Base-by-base conservation (phyloP, 2,113 vertebrate genomes). In the Crotalus horridus region DNA sequence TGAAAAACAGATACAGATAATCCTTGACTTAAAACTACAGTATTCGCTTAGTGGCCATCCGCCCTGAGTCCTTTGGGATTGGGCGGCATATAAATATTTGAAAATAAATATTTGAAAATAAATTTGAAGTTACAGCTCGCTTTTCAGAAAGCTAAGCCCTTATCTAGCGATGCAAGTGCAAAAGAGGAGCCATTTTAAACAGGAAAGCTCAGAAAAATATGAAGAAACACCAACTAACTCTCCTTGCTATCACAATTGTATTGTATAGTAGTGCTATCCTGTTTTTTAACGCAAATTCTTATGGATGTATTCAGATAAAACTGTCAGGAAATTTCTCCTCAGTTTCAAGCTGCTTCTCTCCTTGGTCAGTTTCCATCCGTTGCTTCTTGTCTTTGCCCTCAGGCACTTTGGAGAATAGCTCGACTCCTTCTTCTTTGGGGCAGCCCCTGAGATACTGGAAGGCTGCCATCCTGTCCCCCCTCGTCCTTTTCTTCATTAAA, bases 301-400 rank as follows among this genome's bases (percentile, higher is more conserved):
- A 33, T 6, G 64, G n/a, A 69, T 15, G 29, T 69, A n/a, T n/a
- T n/a, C 20, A 90, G 46, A 54, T 4, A 43, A 58, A 86, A 97
- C 48, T 51, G 95, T 96, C 89, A 54, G 39, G 48, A 51, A 51
- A 8, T 51, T 51, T 1, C 8, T 51, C 48, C 48, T 51, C 1
- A 51, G 48, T 51, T 51, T 8, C 7, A 51, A 1, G 48, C 1
- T 51, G 1, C 48, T 51, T 51, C 48, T 51, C 48, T 51, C 48
- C 48, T 51, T 51, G 48, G 1, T 9, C 0, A 51, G 48, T 51
- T 51, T 51, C 8, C 48, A 51, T 1, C 48, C 1, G 48, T 51
- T 51, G 48, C 48, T 9, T 51, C 48, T 51, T 51, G 8, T 51
- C 48, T 8, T n/a, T 9, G 8, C 48, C 48, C 1, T 9, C 48